phyloP scores from a whole-genome alignment of 92 coral and sea anemone genomes.

The Phenganax marumi region DNA sequence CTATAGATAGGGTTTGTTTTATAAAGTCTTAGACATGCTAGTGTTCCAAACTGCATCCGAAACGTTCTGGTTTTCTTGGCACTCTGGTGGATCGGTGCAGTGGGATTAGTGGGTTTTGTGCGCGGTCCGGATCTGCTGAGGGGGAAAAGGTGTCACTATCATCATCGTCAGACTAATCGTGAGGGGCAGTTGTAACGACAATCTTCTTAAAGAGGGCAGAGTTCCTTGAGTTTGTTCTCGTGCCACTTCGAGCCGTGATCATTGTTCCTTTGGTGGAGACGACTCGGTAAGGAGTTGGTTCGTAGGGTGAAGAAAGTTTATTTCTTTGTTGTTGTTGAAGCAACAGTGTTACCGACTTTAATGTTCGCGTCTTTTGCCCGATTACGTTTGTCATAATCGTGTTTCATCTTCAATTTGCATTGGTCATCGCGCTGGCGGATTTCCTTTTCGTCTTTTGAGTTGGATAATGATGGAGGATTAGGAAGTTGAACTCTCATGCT shows the following conservation, averaged over 20 bases:
- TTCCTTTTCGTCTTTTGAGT: neutral
- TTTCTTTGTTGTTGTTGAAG: neutral
- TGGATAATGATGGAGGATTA: neutral
- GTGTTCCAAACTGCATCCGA: too few species aligned
- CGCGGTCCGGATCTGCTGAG: too few species aligned
- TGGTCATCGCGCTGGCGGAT: neutral
- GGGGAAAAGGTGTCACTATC: too few species aligned
- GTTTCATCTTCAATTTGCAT: conserved; percentile 35
- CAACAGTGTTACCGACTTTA: conserved; percentile 28
- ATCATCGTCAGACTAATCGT: too few species aligned
- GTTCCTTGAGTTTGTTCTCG: conserved; percentile 42
- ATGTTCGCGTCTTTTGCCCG: conserved; percentile 35
- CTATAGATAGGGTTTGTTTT: too few species aligned
- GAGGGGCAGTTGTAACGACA: too few species aligned
- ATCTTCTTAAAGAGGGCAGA: conserved; percentile 30
- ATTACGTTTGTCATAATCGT: conserved; percentile 21
- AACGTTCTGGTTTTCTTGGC: too few species aligned
- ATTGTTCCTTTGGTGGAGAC: conserved; percentile 39
- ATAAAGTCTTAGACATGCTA: too few species aligned
- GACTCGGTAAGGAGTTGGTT: conserved; percentile 44
- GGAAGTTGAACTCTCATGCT: neutral
- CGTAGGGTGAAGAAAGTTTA: conserved; percentile 36
- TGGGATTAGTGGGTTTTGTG: too few species aligned
- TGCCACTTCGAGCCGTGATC: conserved; percentile 39
- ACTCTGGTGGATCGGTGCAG: too few species aligned